Evolutionary conservation across 2,113 vertebrate genomes (phyloP), one percentile per base, ranked within the genome.

Genomic region (Vimba vimba): DNA sequence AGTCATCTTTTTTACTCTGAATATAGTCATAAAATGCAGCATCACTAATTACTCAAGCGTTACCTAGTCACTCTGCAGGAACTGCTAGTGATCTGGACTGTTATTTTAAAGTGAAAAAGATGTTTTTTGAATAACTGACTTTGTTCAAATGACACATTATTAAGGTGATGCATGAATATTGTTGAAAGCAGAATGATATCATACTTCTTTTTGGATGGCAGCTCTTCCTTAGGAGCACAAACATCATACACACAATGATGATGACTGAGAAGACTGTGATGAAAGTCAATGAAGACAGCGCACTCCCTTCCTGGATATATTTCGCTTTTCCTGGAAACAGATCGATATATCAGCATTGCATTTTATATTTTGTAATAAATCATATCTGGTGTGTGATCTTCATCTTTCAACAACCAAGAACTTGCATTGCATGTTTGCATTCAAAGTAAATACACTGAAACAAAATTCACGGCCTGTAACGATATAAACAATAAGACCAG

Each of bases 131-230:
- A 43, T 43, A 33, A 68, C 19, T 57, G 10, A 55, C 57, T 59
- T 79, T 59, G 6, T 6, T 78, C 17, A 57, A 57, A 57, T 36
- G 19, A 21, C 52, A 57, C 50, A 36, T 43, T 25, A 15, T 60
- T 79, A 39, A 17, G 12, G 33, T 9, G 4, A 60, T 43, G 77
- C 21, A 12, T 60, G 33, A 79, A 60, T 39, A 60, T 79, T 1
- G 15, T n/a, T n/a, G 43, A n/a, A 75, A 78, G 9, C 25, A 30
- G 19, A 74, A 71, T 4, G 6, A 2, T 23, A 21, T 36, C 15
- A 10, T 84, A 95, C 95, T 94, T 94, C 89, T 93, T 84, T 92
- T 93, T 0, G 95, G 94, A 86, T 94, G 93, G 85, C 94, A 96
- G 47, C 85, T 90, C 86, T 88, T 94, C 88, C 89, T 89, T 84